Evolutionary conservation across 2,797 vertebrate genomes (phyloP), one percentile per base, ranked within the genome.

Genomic region (Karalla daura): DNA sequence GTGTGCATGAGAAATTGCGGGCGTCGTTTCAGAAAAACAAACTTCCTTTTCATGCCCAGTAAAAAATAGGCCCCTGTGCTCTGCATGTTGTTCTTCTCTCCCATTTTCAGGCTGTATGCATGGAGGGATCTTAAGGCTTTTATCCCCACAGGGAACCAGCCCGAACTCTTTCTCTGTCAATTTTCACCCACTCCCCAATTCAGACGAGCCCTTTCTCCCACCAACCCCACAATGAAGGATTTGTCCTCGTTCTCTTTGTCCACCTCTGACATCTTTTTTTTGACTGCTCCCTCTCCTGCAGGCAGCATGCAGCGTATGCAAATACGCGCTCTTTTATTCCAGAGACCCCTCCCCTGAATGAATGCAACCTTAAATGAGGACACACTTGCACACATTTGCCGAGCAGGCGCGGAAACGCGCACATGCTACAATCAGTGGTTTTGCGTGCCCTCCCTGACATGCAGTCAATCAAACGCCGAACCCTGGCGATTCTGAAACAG

Each of bases 241-340:
- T 93, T 93, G 91, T 93, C 87, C 91, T 88, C 86, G 66, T 84
- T 91, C 87, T 78, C 87, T 90, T 92, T 91, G 88, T 92, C 88
- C 88, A 88, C 87, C 83, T 90, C 91, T 94, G 92, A 94, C 92
- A 91, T 94, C 91, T 94, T 93, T 91, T 90, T 88, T 87, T 85
- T 83, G 81, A 81, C 87, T 81, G 89, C 88, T 91, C 88, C 86
- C 86, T 90, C 89, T 88, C 83, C 84, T 91, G 86, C 89, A 92
- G 93, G 94, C 92, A 82, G 87, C 93, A 95, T 88, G 92, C 94
- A 95, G 94, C 91, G 94, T 95, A 95, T 96, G 95, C 93, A 96
- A 96, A 97, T 95, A 89, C 80, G 72, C 56, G 27, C 87, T 84
- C 92, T 94, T 95, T 96, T 92, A 92, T 93, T 93, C 83, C 65